Evolutionary conservation across 2,797 vertebrate species (phyloP), one percentile per base, ranked within the genome.

Genomic region (Galago senegalensis): DNA sequence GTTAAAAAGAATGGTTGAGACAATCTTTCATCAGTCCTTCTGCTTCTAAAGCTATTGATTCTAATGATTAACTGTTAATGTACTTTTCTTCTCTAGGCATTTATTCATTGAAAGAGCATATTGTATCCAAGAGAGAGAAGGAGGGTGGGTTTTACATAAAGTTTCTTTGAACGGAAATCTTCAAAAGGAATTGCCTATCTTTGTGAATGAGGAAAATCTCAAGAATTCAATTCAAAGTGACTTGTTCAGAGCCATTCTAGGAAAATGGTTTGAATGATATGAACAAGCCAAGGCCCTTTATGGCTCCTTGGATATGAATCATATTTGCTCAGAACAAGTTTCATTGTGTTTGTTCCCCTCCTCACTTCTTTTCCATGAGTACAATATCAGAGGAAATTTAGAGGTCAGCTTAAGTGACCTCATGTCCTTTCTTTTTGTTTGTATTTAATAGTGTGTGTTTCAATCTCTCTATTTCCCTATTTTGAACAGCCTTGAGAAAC

Each of bases 401-500:
- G 67, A 89, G 56, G 85, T 85, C 56, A 75, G 40, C 2, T 67
- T 69, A 61, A 23, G 13, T 56, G 56, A 31, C 16, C 69, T 93
- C 34, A n/a, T 43, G 4, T 89, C 72, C 43, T 93, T 60, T 91
- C 77, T 80, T 40, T 40, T 43, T 84, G 43, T 67, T 23, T 75
- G 60, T n/a, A 53, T 53, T 37, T 89, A 58, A 85, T 77, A 91
- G 40, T 83, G n/a, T 76, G 16, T 53, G 8, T 76, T 89, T 79
- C 61, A 81, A 10, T 27, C 5, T 16, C 2, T 25, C 58, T 61
- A 13, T 61, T 81, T 79, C 40, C 43, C 27, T 84, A 34, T 79
- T 90, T 92, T 90, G 79, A 83, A 65, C 29, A 93, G 61, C 56
- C 40, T 87, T 27, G 87, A 87, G 58, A 92, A 81, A 79, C 37